phyloP scores from a whole-genome alignment of 2,888 invertebrate species.

The Campoletis raptor region DNA sequence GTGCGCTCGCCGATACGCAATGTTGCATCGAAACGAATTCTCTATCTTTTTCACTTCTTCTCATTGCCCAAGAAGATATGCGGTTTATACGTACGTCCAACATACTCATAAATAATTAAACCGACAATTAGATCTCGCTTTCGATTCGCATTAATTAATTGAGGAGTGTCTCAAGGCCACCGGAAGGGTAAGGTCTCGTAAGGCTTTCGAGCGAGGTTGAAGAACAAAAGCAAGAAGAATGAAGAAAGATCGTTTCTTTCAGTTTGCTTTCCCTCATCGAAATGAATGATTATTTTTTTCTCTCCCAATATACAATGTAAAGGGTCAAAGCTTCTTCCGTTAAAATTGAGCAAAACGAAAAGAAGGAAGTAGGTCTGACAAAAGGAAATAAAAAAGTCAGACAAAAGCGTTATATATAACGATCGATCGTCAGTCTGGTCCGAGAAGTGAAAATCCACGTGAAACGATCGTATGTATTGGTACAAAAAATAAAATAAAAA shows the following conservation, averaged over 20 bases:
- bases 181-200: constrained; percentile 62
- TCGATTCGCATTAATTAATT: constrained; percentile 63
- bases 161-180: constrained; percentile 72
- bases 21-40: constrained; percentile 50
- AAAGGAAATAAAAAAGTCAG: constrained; percentile 37
- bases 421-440: constrained; percentile 58
- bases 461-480: constrained; percentile 58
- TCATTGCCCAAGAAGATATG: constrained; percentile 32
- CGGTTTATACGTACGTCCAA: constrained; percentile 67
- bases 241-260: constrained; percentile 6
- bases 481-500: constrained; percentile 12
- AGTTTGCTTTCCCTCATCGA: background rate
- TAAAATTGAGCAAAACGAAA: constrained; percentile 1
- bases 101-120: constrained; percentile 72
- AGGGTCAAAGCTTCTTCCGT: constrained; percentile 30
- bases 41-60: background rate
- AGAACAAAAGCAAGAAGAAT: constrained; percentile 16
- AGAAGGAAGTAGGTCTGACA: constrained; percentile 6
- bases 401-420: constrained; percentile 34
- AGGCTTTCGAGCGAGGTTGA: background rate
- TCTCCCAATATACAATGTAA: constrained; percentile 8
- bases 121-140: constrained; percentile 74
- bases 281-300: background rate
- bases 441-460: constrained; percentile 63
- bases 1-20: constrained; percentile 57